Evolutionary conservation across 2,113 vertebrate species (phyloP), one percentile per base, ranked within the genome.

Genomic region (Hassar affinis): DNA sequence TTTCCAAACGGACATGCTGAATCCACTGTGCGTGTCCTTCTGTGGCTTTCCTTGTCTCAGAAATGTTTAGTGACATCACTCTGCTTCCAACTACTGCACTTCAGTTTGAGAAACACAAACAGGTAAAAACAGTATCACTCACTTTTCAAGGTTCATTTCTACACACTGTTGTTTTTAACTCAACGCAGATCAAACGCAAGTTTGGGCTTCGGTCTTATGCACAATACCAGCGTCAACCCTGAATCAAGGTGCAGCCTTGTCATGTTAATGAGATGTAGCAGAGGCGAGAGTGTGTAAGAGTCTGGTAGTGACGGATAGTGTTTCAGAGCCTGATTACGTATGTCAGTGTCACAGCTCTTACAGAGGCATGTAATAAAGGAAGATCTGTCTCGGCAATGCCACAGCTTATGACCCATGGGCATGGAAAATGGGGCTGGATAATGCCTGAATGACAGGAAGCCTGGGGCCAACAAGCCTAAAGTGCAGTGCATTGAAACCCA

Each of bases 271-370:
- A 81, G 68, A 45, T 10, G n/a, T 71, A 52, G 52, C 66, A 57
- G 80, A 72, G 10, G 52, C 27, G 30, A 38, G 33, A 45, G 51
- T 33, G 57, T 27, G 59, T 10, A 38, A 56, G 30, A 77, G 59
- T 30, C 51, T 74, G 38, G 25, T 42, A 15, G 79, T 81, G 80
- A 83, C n/a, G 30, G n/a, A 83, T 10, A 72, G 57, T 51, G 78
- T 79, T 79, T 15, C 59, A 64, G 15, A 72, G 68, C 52, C 9
- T 81, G 66, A 38, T 49, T 64, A 3, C 14, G 66, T 81, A 66
- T 74, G 72, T 85, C 57, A 64, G 47, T 66, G 78, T 77, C 78
- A 76, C 20, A n/a, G 59, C 35, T 77, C 57, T 76, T 14, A 72
- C 64, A 72, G 52, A 42, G 17, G 25, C 12, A n/a, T 59, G 80